Conservation (phyloP, 2,888 invertebrate species). For the Dione juno region DNA sequence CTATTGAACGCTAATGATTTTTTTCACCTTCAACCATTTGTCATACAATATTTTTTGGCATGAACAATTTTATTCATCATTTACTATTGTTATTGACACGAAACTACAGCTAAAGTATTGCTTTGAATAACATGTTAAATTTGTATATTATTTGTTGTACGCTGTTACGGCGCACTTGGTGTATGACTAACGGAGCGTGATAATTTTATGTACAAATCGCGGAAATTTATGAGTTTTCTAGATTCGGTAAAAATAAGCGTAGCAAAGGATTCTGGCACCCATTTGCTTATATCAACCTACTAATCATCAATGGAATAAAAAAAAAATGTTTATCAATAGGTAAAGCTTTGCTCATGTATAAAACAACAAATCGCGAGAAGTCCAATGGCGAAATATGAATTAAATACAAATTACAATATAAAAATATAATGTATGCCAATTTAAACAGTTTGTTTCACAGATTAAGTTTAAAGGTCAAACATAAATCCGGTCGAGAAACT, state of each 20-base stretch:
- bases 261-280: too few species aligned
- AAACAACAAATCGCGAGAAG: too few species aligned
- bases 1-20: conserved; percentile 32
- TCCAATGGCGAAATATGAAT: background rate
- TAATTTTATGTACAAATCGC: too few species aligned
- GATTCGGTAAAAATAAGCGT: too few species aligned
- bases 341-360: too few species aligned
- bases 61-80: conserved; percentile 21
- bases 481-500: conserved; percentile 20
- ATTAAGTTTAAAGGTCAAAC: conserved; percentile 17
- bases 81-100: conserved; percentile 18
- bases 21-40: conserved; percentile 27
- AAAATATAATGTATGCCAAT: background rate
- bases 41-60: conserved; percentile 28
- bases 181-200: too few species aligned
- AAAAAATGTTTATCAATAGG: too few species aligned
- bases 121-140: background rate
- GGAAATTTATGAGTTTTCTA: too few species aligned
- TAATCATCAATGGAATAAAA: too few species aligned
- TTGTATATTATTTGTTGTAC: background rate
- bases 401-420: background rate
- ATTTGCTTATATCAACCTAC: too few species aligned
- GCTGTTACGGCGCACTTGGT: background rate
- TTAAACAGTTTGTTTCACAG: background rate
- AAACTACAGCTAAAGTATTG: background rate